These are phyloP conservation scores for Leucoraja ocellata DNA, from an alignment of 2,797 vertebrate species.

Conservation along the genomic window DNA sequence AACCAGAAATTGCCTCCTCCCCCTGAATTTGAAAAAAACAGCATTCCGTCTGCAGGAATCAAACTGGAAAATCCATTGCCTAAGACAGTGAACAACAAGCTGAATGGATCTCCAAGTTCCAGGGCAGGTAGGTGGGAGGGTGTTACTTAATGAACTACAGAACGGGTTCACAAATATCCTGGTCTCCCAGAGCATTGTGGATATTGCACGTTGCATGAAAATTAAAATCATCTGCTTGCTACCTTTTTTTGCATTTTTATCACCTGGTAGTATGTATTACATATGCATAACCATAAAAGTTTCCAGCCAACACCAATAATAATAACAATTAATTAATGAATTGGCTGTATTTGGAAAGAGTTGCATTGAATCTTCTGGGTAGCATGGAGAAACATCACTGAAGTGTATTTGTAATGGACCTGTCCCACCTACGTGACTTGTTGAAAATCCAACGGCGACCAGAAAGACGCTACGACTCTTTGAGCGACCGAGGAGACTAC, in stretches of 20 bases:
- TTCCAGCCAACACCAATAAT: neutral
- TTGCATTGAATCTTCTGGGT: neutral
- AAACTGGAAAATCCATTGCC: neutral
- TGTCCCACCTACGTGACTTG: too few relatives aligned
- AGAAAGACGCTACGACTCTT: too few relatives aligned
- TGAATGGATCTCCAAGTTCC: neutral
- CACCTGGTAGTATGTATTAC: neutral
- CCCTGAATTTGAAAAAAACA: neutral
- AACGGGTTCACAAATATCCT: neutral
- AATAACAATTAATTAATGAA: neutral
- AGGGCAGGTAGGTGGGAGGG: slow-evolving; percentile 7
- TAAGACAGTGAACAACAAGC: neutral
- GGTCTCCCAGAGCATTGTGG: neutral
- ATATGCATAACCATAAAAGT: neutral
- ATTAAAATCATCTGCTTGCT: neutral
- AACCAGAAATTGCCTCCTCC: neutral
- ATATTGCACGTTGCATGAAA: too few relatives aligned
- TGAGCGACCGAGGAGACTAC: too few relatives aligned
- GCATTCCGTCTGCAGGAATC: neutral
- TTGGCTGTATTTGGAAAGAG: neutral
- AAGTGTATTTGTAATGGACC: neutral
- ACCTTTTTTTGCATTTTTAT: neutral
- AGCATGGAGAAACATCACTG: neutral
- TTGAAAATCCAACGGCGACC: too few relatives aligned
- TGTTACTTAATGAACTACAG: neutral